Conservation (phyloP, 2,888 invertebrate genomes). For the Eupeodes luniger region DNA sequence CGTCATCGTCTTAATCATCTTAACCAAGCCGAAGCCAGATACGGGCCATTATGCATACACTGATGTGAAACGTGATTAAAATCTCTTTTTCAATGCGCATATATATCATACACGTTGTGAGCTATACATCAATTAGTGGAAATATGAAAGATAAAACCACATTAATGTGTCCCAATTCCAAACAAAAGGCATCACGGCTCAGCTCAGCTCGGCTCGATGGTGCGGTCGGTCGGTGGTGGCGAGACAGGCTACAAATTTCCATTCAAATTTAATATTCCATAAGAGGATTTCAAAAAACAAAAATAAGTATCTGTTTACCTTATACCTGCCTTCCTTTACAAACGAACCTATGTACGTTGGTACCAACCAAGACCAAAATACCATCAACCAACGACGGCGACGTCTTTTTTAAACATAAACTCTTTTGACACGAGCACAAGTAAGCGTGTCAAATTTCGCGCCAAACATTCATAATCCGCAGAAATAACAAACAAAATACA, state of each 20-base stretch:
- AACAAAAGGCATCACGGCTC: slow-evolving; percentile 20
- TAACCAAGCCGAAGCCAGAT: not conserved
- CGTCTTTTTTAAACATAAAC: slow-evolving; percentile 44
- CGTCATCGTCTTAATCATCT: not conserved
- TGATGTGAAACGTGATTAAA: slow-evolving; percentile 27
- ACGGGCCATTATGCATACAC: too few species aligned
- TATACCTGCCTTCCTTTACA: not conserved
- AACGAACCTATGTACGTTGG: too few species aligned
- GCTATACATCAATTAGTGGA: slow-evolving; percentile 53
- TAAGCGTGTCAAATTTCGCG: slow-evolving; percentile 72
- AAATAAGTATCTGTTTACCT: slow-evolving; percentile 30
- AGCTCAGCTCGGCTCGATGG: too few species aligned
- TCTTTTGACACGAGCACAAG: slow-evolving; percentile 68
- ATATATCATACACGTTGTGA: not conserved
- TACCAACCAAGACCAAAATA: not conserved
- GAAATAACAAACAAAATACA: slow-evolving; percentile 17
- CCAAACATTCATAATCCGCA: slow-evolving; percentile 68
- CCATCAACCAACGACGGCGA: not conserved
- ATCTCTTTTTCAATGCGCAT: slow-evolving; percentile 35
- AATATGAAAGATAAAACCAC: slow-evolving; percentile 57
- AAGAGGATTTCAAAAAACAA: slow-evolving; percentile 50
- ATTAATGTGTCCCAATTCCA: slow-evolving; percentile 26
- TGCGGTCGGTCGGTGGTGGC: too few species aligned
- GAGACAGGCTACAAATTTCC: slow-evolving; percentile 16
- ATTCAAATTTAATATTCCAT: slow-evolving; percentile 23